Evolutionary conservation across 1,140 invertebrate species (phyloP).

Genomic region (Campoletis sonorensis): DNA sequence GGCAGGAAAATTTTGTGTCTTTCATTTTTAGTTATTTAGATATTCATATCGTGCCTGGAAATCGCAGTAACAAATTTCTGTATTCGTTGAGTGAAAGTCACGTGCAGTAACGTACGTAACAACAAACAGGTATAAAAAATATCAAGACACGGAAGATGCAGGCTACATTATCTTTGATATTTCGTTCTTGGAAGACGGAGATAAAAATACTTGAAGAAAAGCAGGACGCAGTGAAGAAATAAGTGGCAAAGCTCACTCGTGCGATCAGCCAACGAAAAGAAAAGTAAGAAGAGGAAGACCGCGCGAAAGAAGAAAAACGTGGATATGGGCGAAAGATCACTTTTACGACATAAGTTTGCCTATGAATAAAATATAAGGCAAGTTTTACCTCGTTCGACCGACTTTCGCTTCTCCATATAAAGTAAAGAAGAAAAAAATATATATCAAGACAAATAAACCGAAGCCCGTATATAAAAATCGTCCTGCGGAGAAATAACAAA

Average conservation of each 20-base stretch:
- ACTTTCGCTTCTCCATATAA: slow-evolving; percentile 13
- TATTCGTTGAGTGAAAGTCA: neutral
- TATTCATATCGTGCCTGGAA: neutral
- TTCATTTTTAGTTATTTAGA: neutral
- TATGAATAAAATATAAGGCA: slow-evolving; percentile 68
- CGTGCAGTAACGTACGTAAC: neutral
- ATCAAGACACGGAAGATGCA: neutral
- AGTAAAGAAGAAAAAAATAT: neutral
- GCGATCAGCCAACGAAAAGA: neutral
- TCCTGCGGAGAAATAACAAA: too few relatives aligned
- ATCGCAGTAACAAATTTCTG: neutral
- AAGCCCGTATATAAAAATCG: too few relatives aligned
- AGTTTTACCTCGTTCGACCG: slow-evolving; percentile 50
- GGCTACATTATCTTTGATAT: neutral
- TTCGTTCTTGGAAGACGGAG: neutral
- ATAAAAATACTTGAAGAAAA: neutral
- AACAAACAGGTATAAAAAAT: neutral
- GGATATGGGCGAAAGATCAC: slow-evolving; percentile 36
- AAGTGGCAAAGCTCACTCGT: neutral
- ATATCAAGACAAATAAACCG: too few relatives aligned
- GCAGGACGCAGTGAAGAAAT: neutral
- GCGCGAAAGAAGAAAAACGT: slow-evolving; percentile 7
- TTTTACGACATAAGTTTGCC: slow-evolving; percentile 65
- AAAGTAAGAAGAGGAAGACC: neutral
- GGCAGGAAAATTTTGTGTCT: too few relatives aligned